Percentiles rank a stretch among this genome's conserved stretches.
Conservation (phyloP, 2,113 vertebrate genomes). For the Percopsis transmontana region DNA sequence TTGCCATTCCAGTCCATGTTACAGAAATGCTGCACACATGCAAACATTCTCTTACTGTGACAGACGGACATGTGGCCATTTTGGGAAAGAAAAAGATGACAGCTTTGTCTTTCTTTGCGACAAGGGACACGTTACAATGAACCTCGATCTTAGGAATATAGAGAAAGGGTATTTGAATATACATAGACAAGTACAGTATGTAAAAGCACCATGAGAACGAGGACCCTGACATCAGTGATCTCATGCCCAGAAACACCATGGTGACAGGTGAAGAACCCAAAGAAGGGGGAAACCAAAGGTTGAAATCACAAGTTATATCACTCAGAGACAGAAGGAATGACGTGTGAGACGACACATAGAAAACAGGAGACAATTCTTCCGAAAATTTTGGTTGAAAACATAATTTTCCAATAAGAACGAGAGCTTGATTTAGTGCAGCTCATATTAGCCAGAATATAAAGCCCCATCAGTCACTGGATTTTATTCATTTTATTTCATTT, state of each 20-base stretch:
- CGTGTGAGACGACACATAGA: not conserved
- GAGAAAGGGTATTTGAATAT: constrained; percentile 22
- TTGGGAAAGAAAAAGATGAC: constrained; percentile 33
- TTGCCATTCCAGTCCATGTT: constrained; percentile 19
- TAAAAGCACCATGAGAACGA: constrained; percentile 12
- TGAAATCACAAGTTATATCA: not conserved
- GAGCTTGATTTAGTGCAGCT: not conserved
- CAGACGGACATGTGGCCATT: constrained; percentile 33
- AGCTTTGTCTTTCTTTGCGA: constrained; percentile 19
- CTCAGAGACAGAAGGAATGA: constrained; percentile 14
- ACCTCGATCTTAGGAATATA: constrained; percentile 27
- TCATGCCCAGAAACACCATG: not conserved
- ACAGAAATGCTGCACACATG: constrained; percentile 51
- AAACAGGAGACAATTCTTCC: not conserved
- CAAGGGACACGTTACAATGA: constrained; percentile 28
- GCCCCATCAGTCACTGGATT: not conserved
- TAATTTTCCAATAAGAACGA: not conserved
- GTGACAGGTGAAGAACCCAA: constrained; percentile 2
- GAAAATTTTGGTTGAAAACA: not conserved
- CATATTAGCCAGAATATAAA: not conserved
- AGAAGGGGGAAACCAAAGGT: not conserved
- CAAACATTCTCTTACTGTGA: constrained; percentile 47
- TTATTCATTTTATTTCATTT: not conserved
- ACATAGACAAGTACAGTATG: constrained; percentile 7
- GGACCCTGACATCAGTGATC: not conserved